A percentile compares a stretch with the other conserved stretches of the same genome.
phyloP scores from a whole-genome alignment of 92 coral and sea anemone species.

The Palythoa grandis region DNA sequence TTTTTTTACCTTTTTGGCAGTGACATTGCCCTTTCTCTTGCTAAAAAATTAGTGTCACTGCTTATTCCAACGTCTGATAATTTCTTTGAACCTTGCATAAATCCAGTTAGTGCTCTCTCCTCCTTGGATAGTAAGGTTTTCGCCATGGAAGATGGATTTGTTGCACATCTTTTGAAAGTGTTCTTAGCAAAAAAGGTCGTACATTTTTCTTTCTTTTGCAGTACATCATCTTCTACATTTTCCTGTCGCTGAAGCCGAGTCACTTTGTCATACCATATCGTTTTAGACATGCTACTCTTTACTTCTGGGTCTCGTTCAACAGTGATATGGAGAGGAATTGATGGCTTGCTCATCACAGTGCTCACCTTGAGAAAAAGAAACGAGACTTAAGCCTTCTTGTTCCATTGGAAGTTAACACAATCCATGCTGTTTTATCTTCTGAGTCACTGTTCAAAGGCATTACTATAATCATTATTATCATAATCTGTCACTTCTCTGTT shows the following conservation, averaged over 20 bases:
- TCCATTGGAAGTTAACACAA: background rate
- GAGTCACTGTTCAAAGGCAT: no score
- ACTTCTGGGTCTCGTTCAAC: conserved; percentile 62
- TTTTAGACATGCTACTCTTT: conserved; percentile 24
- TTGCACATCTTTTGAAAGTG: conserved; percentile 33
- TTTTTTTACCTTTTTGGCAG: conserved; percentile 70
- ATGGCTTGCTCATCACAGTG: conserved; percentile 62
- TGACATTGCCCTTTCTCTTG: conserved; percentile 69
- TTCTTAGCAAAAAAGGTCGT: conserved; percentile 24
- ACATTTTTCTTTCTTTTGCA: conserved; percentile 25
- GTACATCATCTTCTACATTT: conserved; percentile 5
- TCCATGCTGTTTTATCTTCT: no score
- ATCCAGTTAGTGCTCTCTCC: background rate
- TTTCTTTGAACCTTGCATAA: background rate
- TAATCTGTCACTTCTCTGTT: no score
- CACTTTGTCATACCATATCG: conserved; percentile 43
- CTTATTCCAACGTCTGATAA: background rate
- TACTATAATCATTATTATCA: no score
- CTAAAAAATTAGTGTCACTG: background rate
- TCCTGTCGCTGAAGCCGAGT: conserved; percentile 17
- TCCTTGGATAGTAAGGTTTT: conserved; percentile 2
- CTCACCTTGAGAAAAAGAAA: background rate
- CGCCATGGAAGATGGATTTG: conserved; percentile 11
- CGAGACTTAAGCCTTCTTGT: background rate
- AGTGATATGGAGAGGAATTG: conserved; percentile 71